Percentiles rank a stretch among this genome's conserved stretches.
Evolutionary conservation across 1,140 invertebrate genomes (phyloP).

Genomic region (Leptinotarsa defecta): DNA sequence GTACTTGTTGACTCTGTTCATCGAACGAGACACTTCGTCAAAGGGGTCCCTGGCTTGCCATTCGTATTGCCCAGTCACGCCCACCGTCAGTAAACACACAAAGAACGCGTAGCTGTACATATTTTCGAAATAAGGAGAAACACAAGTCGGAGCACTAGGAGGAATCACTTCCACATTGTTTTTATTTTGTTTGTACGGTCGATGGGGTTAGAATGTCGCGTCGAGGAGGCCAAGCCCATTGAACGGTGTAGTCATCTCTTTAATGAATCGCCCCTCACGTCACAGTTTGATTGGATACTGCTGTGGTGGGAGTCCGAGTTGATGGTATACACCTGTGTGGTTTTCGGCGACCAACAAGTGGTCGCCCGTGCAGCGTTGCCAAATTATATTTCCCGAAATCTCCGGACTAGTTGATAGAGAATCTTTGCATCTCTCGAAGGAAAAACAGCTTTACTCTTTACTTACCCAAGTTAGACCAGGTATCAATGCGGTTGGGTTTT

Average conservation of each 20-base stretch:
- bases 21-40: constrained; percentile 81
- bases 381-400: no score
- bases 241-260: constrained; percentile 2
- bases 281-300: neutral
- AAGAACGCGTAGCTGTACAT: neutral
- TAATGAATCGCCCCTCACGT: neutral
- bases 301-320: neutral
- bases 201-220: constrained; percentile 7
- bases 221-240: neutral
- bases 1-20: constrained; percentile 78
- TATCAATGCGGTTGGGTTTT: no score
- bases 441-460: no score
- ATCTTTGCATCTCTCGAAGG: no score
- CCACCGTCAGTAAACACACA: constrained; percentile 54
- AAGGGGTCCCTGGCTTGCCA: constrained; percentile 88
- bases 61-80: constrained; percentile 82
- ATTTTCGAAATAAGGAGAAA: neutral
- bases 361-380: neutral
- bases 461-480: no score
- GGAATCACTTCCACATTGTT: neutral
- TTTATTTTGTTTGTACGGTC: neutral
- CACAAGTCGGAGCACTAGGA: neutral
- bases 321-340: constrained; percentile 5
- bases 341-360: constrained; percentile 4
- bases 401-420: no score